A percentile compares a stretch with the other conserved stretches of the same genome.
phyloP scores from a whole-genome alignment of 2,888 invertebrate species.

The Cybosia mesomella region DNA sequence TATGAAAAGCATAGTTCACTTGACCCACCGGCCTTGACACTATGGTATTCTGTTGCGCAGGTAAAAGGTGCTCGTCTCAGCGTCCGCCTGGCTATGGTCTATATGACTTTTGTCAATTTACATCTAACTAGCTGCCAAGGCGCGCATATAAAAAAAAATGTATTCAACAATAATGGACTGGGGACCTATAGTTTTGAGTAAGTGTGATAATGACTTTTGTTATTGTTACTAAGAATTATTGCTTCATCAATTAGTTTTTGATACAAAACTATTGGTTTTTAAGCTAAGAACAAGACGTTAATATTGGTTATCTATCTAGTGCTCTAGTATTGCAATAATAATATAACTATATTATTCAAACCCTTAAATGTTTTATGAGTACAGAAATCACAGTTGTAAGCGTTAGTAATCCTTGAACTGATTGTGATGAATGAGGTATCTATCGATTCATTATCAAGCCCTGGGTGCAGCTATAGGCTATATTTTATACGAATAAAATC shows the following conservation, averaged over 20 bases:
- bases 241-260: not conserved
- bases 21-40: conserved; percentile 69
- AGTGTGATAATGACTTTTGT: conserved; percentile 54
- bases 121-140: conserved; percentile 57
- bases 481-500: no score
- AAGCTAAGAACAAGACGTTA: not conserved
- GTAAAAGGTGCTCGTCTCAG: conserved; percentile 63
- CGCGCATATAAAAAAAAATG: conserved; percentile 68
- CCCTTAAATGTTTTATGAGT: no score
- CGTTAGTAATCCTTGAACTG: no score
- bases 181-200: conserved; percentile 82
- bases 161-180: conserved; percentile 76
- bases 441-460: no score
- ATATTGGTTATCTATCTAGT: no score
- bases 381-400: no score
- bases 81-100: conserved; percentile 54
- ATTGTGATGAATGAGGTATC: no score
- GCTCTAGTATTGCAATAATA: no score
- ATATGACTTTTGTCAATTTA: conserved; percentile 55
- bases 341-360: no score
- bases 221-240: conserved; percentile 14
- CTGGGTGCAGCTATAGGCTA: no score
- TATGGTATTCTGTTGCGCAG: conserved; percentile 67
- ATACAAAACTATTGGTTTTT: not conserved
- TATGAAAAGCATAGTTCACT: conserved; percentile 46